A percentile compares a stretch with the other conserved stretches of the same genome.
Conservation (phyloP, 2,888 invertebrate species). For the Tachina lurida region DNA sequence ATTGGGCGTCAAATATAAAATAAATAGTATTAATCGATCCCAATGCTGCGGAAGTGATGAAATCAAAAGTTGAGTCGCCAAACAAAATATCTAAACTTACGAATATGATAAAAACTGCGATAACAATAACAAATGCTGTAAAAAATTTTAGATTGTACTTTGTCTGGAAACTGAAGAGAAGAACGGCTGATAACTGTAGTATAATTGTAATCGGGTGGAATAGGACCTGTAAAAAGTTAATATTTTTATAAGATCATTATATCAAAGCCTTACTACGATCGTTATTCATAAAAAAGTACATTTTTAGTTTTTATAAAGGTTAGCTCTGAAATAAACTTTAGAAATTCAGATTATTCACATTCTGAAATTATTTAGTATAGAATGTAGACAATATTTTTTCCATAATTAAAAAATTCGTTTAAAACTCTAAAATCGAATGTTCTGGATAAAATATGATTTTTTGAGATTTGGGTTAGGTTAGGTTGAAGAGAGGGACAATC, state of each 20-base stretch:
- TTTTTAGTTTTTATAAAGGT: too few relatives aligned
- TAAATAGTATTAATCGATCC: conserved; percentile 1
- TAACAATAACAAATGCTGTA: conserved; percentile 26
- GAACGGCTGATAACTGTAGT: conserved; percentile 25
- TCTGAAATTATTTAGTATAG: too few relatives aligned
- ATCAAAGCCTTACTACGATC: too few relatives aligned
- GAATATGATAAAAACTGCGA: neutral
- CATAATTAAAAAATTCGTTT: too few relatives aligned
- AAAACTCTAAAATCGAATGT: too few relatives aligned
- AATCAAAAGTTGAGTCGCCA: neutral
- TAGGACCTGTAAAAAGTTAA: conserved; percentile 44
- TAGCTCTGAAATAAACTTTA: too few relatives aligned
- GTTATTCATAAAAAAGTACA: too few relatives aligned
- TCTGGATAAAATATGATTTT: too few relatives aligned
- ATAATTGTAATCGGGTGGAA: conserved; percentile 32
- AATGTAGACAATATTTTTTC: too few relatives aligned
- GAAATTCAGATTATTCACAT: too few relatives aligned
- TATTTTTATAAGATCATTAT: neutral
- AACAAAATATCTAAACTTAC: conserved; percentile 6
- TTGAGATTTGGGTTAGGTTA: too few relatives aligned
- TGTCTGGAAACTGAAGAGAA: conserved; percentile 43
- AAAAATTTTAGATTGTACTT: conserved; percentile 33
- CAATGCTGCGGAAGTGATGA: neutral
- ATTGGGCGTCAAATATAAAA: conserved; percentile 38
- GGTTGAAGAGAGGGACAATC: too few relatives aligned